Conservation (phyloP, 1,140 invertebrate species). For the Heliconius melpomene region DNA sequence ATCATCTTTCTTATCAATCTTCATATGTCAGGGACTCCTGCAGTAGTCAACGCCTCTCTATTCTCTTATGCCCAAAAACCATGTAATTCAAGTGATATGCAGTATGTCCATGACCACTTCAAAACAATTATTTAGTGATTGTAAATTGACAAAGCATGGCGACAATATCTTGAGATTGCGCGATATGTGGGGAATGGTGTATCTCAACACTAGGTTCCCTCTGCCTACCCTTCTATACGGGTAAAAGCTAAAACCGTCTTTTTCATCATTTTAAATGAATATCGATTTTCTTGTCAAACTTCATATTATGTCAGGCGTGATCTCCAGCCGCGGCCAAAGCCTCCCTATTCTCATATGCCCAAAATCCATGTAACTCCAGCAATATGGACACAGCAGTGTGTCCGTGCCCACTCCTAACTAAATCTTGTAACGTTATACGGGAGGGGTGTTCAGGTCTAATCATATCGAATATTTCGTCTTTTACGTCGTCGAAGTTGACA, state of each 20-base stretch:
- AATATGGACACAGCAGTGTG: conserved; percentile 96
- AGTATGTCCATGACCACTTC: conserved; percentile 94
- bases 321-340: conserved; percentile 84
- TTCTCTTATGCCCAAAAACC: conserved; percentile 98
- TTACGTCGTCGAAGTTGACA: conserved; percentile 96
- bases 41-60: conserved; percentile 88
- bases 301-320: conserved; percentile 47
- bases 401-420: conserved; percentile 92
- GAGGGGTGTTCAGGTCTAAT: conserved; percentile 92
- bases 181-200: conserved; percentile 84
- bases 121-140: too few relatives aligned
- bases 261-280: neutral
- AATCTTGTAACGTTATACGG: conserved; percentile 93
- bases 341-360: conserved; percentile 97
- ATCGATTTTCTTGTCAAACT: conserved; percentile 12
- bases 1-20: too few relatives aligned
- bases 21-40: conserved; percentile 61
- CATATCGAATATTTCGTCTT: conserved; percentile 99
- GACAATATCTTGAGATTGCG: conserved; percentile 81
- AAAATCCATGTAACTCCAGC: conserved; percentile 98
- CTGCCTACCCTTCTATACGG: too few relatives aligned
- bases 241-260: neutral
- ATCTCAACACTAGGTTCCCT: too few relatives aligned
- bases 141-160: too few relatives aligned
- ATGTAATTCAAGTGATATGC: conserved; percentile 98